Conservation (phyloP, 1,140 invertebrate species). For the Lepidurus couesii region DNA sequence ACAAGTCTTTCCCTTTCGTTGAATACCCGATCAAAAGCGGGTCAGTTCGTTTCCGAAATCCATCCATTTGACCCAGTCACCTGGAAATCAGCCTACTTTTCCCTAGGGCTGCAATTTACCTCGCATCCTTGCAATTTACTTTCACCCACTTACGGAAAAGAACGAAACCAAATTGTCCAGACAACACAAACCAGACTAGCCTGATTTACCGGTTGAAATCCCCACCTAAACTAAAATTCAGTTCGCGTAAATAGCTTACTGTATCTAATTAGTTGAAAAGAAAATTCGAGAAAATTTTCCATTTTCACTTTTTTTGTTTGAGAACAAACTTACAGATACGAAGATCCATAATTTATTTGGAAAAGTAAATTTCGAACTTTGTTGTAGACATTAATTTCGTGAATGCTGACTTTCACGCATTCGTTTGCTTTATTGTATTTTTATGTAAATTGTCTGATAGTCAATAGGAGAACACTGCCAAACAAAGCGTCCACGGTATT, state of each 20-base stretch:
- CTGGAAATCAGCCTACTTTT: background rate
- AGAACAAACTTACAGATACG: too few relatives aligned
- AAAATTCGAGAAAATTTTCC: too few relatives aligned
- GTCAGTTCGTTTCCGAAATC: background rate
- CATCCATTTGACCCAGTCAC: background rate
- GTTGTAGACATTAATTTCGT: too few relatives aligned
- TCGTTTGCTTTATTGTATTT: too few relatives aligned
- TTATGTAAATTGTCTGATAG: background rate
- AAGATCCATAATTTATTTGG: too few relatives aligned
- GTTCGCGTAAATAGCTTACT: too few relatives aligned
- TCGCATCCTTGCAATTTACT: background rate
- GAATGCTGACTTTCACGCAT: too few relatives aligned
- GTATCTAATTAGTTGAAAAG: too few relatives aligned
- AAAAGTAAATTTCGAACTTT: too few relatives aligned
- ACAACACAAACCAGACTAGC: background rate
- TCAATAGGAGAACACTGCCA: background rate
- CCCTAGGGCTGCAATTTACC: background rate
- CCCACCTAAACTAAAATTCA: too few relatives aligned
- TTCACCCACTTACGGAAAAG: background rate
- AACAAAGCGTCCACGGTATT: background rate
- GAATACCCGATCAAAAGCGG: background rate
- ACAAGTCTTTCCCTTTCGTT: constrained; percentile 7
- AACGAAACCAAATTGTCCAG: background rate
- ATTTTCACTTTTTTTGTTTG: too few relatives aligned
- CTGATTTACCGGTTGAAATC: background rate